A percentile compares a stretch with the other conserved stretches of the same genome.
phyloP scores from a whole-genome alignment of 2,888 invertebrate genomes.

The Rotaria macrura region DNA sequence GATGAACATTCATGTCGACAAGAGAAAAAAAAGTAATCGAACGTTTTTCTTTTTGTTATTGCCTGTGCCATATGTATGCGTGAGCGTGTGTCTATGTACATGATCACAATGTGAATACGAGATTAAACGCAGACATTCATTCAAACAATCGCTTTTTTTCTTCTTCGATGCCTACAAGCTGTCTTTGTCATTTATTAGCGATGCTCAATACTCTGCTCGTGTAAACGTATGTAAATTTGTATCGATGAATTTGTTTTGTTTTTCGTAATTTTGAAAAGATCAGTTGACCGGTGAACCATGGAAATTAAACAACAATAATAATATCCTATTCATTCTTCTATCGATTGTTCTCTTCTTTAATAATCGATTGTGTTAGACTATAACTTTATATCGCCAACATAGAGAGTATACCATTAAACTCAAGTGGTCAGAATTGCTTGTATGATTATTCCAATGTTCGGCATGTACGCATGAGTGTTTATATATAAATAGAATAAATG shows the following conservation, averaged over 20 bases:
- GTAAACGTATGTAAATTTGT: no score
- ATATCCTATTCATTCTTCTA: background rate
- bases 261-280: background rate
- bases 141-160: background rate
- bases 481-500: background rate
- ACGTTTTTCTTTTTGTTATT: background rate
- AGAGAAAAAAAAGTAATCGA: conserved; percentile 5
- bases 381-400: no score
- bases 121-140: background rate
- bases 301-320: background rate
- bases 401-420: background rate
- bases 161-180: background rate
- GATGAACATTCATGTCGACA: background rate
- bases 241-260: background rate
- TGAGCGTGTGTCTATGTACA: no score
- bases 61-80: background rate
- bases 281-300: background rate
- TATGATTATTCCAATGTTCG: no score
- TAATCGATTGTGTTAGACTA: background rate
- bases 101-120: background rate
- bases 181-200: background rate
- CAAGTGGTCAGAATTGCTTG: background rate
- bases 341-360: background rate
- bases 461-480: background rate
- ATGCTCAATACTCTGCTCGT: no score